Conservation (phyloP, 2,888 invertebrate species). For the Pachymerium ferrugineum region DNA sequence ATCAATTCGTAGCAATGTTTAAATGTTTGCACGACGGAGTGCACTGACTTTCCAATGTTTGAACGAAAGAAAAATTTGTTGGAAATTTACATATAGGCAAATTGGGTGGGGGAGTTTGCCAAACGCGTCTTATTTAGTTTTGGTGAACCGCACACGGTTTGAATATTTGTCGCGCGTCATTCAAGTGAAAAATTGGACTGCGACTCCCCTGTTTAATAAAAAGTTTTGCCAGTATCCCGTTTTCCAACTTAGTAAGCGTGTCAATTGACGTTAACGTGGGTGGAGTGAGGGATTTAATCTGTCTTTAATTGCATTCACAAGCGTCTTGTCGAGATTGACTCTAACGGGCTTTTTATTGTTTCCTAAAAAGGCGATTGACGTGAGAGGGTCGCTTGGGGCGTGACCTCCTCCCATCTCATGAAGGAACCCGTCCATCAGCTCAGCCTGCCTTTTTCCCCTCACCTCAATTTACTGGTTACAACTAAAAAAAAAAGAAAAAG, state of each 20-base stretch:
- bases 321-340: conserved; percentile 21
- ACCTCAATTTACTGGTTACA: conserved; percentile 18
- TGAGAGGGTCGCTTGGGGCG: conserved; percentile 20
- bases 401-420: not conserved
- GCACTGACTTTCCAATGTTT: not conserved
- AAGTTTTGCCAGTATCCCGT: not conserved
- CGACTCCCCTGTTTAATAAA: conserved; percentile 5
- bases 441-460: not conserved
- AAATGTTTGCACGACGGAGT: not conserved
- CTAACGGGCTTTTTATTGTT: conserved; percentile 21
- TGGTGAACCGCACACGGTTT: conserved; percentile 17
- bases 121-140: conserved; percentile 5
- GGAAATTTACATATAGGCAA: conserved; percentile 14
- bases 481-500: not conserved
- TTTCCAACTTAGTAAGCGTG: not conserved
- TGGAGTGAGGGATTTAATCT: conserved; percentile 5
- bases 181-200: conserved; percentile 9
- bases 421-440: conserved; percentile 6
- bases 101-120: not conserved
- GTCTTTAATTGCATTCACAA: conserved; percentile 13
- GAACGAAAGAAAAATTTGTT: not conserved
- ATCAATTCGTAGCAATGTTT: conserved; percentile 3
- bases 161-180: conserved; percentile 15
- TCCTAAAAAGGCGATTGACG: conserved; percentile 21
- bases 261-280: conserved; percentile 2